A percentile compares a stretch with the other conserved stretches of the same genome.
phyloP scores from a whole-genome alignment of 2,113 vertebrate species.

The Mungos mungo region DNA sequence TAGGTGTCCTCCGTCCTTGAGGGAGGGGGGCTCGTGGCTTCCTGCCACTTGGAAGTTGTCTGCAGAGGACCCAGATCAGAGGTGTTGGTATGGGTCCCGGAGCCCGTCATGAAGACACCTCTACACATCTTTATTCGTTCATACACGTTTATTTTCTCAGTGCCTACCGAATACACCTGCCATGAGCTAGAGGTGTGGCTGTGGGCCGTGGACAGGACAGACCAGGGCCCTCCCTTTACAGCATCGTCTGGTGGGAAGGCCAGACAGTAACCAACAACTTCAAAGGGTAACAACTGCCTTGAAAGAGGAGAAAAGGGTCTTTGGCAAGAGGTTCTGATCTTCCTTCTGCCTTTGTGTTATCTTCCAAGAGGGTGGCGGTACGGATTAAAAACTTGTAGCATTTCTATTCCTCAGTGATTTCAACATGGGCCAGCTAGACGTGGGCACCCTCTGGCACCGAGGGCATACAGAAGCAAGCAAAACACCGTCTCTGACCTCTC shows the following conservation, averaged over 20 bases:
- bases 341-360: background rate
- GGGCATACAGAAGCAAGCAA: background rate
- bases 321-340: background rate
- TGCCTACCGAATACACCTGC: background rate
- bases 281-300: background rate
- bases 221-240: background rate
- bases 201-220: background rate
- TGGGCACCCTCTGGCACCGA: background rate
- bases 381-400: background rate
- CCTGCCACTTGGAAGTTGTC: background rate
- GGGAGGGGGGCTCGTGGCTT: background rate
- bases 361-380: background rate
- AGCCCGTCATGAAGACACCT: background rate
- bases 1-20: background rate
- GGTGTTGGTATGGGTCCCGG: background rate
- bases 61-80: background rate
- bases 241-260: background rate
- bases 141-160: background rate
- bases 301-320: background rate
- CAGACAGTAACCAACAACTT: background rate
- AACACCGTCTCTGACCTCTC: background rate
- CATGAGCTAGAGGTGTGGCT: background rate
- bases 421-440: background rate
- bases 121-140: background rate
- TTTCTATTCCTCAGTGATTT: background rate